Evolutionary conservation across 2,797 vertebrate genomes (phyloP).

Genomic region (Dicrostonyx torquatus): DNA sequence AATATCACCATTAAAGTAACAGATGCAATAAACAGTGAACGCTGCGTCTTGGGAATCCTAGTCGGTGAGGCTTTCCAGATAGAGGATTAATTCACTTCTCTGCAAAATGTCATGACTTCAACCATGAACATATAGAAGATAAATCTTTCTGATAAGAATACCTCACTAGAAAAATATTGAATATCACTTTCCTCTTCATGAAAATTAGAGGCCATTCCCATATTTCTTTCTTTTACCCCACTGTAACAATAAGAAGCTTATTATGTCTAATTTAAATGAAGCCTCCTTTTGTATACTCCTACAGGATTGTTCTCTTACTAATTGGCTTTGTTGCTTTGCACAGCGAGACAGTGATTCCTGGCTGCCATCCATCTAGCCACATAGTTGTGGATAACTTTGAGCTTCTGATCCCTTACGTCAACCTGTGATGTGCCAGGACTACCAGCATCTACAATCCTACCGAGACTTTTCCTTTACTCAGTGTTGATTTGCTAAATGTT

Average conservation of each 20-base stretch:
- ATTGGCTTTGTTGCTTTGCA: neutral
- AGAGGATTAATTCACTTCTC: neutral
- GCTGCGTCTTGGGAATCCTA: neutral
- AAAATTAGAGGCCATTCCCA: neutral
- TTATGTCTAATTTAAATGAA: constrained; percentile 5
- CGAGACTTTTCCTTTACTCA: neutral
- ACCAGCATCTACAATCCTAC: neutral
- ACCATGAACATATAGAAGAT: neutral
- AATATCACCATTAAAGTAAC: neutral
- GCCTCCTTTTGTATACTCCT: neutral
- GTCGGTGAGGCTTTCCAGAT: neutral
- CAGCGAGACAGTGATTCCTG: neutral
- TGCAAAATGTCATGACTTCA: neutral
- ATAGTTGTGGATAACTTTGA: neutral
- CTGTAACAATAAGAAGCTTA: neutral
- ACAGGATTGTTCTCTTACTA: neutral
- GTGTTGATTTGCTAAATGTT: neutral
- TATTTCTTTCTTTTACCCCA: neutral
- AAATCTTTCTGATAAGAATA: neutral
- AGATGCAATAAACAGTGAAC: neutral
- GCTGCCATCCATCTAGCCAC: neutral
- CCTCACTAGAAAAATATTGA: neutral
- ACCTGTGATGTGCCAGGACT: neutral
- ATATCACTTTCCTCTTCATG: constrained; percentile 12
- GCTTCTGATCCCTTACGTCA: neutral